Evolutionary conservation across 2,888 invertebrate genomes (phyloP).

Genomic region (Heliconius hortense): DNA sequence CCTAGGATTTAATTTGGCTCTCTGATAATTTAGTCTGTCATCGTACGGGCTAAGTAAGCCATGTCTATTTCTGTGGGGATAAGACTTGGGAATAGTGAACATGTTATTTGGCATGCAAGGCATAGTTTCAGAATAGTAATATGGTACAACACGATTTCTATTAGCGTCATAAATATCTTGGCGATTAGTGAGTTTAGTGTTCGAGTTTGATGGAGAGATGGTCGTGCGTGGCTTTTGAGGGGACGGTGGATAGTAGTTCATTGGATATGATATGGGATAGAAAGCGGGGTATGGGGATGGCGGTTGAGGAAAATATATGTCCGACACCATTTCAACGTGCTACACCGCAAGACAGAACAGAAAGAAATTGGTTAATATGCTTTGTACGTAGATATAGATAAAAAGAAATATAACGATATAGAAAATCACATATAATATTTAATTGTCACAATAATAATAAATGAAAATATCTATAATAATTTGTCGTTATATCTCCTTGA

Average conservation of each 20-base stretch:
- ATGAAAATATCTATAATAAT: neutral
- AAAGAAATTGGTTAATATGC: slow-evolving; percentile 74
- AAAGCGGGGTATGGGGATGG: slow-evolving; percentile 74
- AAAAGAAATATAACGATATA: slow-evolving; percentile 12
- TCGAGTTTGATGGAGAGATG: slow-evolving; percentile 57
- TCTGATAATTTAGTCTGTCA: slow-evolving; percentile 63
- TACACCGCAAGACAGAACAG: slow-evolving; percentile 81
- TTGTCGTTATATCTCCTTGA: slow-evolving; percentile 38
- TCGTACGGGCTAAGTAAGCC: slow-evolving; percentile 66
- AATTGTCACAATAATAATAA: too few species aligned
- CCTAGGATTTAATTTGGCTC: slow-evolving; percentile 57
- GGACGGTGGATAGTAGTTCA: slow-evolving; percentile 73
- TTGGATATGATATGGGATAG: slow-evolving; percentile 73
- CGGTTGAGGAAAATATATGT: slow-evolving; percentile 85
- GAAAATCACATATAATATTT: neutral
- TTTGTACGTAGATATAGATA: slow-evolving; percentile 32
- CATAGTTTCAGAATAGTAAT: slow-evolving; percentile 76
- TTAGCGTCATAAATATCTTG: slow-evolving; percentile 80
- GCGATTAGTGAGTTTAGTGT: slow-evolving; percentile 61
- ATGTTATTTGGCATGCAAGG: slow-evolving; percentile 74
- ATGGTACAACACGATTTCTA: slow-evolving; percentile 78
- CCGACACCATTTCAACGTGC: slow-evolving; percentile 89
- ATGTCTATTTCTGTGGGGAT: slow-evolving; percentile 63
- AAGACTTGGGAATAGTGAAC: slow-evolving; percentile 59
- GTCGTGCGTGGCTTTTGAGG: slow-evolving; percentile 62